Evolutionary conservation across 2,888 invertebrate genomes (phyloP).

Genomic region (Euplagia quadripunctaria): DNA sequence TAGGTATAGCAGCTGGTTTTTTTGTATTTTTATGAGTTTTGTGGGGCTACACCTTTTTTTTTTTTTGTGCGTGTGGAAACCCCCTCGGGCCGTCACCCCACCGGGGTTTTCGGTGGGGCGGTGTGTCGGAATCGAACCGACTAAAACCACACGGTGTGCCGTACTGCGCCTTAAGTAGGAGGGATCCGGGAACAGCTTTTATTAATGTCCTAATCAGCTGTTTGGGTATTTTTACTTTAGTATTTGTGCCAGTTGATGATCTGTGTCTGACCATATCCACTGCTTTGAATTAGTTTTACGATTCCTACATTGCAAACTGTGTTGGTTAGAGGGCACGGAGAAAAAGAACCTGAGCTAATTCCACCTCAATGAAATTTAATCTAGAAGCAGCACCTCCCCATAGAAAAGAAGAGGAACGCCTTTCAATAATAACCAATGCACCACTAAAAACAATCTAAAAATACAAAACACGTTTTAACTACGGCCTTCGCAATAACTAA

Average conservation of each 20-base stretch:
- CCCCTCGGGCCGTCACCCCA: too few relatives aligned
- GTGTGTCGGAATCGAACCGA: too few relatives aligned
- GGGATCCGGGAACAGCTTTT: too few relatives aligned
- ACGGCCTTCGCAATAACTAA: slow-evolving; percentile 11
- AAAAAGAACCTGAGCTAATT: neutral
- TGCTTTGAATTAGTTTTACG: neutral
- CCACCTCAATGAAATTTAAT: neutral
- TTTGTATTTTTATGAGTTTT: neutral
- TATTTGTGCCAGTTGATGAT: neutral
- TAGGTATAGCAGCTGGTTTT: neutral
- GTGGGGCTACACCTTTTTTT: neutral
- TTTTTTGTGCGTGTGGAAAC: too few relatives aligned
- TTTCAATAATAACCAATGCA: neutral
- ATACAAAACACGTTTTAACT: neutral
- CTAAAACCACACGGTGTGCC: too few relatives aligned
- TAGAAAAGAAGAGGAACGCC: neutral
- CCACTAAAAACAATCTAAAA: neutral
- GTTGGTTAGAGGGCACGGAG: neutral
- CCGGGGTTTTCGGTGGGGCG: too few relatives aligned
- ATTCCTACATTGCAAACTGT: neutral
- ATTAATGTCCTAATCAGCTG: neutral
- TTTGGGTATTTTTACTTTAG: neutral
- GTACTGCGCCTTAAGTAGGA: too few relatives aligned
- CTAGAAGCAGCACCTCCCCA: neutral
- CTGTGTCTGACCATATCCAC: neutral